Evolutionary conservation across 2,888 invertebrate species (phyloP), one percentile per base, ranked within the genome.

Genomic region (Harpalus rufipes): DNA sequence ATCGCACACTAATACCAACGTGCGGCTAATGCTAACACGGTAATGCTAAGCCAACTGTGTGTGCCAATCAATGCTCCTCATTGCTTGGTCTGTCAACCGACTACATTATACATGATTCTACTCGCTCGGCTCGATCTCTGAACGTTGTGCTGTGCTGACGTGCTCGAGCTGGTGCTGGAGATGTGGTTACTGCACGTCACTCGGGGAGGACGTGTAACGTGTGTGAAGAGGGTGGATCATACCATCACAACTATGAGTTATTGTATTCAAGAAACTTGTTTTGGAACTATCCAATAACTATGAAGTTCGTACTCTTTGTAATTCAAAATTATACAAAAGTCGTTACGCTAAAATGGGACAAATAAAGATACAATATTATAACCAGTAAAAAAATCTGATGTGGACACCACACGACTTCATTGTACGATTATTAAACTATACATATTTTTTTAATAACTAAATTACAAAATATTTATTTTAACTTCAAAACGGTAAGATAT

Each of bases 31-130:
- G 61, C 65, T 81, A 81, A 81, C 81, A 65, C 81, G 41, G 61
- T 81, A 81, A 81, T 81, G 65, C 81, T 61, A 61, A 81, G 63
- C 44, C 65, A 81, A 81, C 78, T 61, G 81, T 81, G 81, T 81
- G 44, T 81, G 81, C 81, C 81, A 81, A 81, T 81, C 81, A 81
- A 81, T 81, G 81, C 81, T 81, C n/a, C 81, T 81, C 81, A 81
- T 81, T 81, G 81, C 81, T 63, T 81, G 81, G 81, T 81, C 81
- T 81, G 81, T 81, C 81, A 81, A 81, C 81, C 65, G 63, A 39
- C 16, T 81, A 61, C 81, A 81, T 81, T 81, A 81, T 81, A 65
- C 65, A 81, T 81, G 81, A 63, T 65, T n/a, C 41, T 63, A 44
- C n/a, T 68, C 21, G n/a, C n/a, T 65, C 65, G 12, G 12, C 21